These are phyloP conservation scores for Netelia fuscicornis DNA, from an alignment of 2,888 invertebrate genomes.

Conservation along the genomic window DNA sequence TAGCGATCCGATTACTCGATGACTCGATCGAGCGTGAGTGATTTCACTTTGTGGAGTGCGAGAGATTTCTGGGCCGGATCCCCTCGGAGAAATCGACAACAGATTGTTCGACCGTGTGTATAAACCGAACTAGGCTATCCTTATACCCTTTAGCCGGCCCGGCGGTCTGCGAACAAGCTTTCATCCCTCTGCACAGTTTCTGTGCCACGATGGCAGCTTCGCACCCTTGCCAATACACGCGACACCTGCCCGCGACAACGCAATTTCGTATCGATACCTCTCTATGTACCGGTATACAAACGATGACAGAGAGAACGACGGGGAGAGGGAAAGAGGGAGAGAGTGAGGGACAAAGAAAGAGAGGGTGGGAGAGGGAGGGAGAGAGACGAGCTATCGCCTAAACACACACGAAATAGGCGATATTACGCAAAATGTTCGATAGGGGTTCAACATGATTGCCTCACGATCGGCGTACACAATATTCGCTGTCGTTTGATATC, in stretches of 20 bases:
- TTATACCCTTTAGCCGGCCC: constrained; percentile 29
- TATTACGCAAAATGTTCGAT: constrained; percentile 1
- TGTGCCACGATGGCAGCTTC: neutral
- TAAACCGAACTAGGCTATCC: constrained; percentile 1
- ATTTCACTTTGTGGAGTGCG: constrained; percentile 56
- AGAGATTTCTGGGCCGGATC: constrained; percentile 14
- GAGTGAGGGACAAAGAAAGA: neutral
- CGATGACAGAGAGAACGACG: constrained; percentile 4
- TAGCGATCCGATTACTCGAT: constrained; percentile 50
- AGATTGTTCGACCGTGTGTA: constrained; percentile 39
- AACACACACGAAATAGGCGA: constrained; percentile 10
- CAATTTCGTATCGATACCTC: constrained; percentile 42
- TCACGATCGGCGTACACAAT: too few species aligned
- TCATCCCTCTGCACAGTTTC: neutral
- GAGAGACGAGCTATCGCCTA: neutral
- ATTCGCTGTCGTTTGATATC: too few species aligned
- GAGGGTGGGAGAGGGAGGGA: neutral
- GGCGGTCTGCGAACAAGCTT: neutral
- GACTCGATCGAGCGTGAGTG: constrained; percentile 52
- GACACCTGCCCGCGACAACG: constrained; percentile 39
- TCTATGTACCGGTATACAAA: neutral
- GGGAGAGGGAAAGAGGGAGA: neutral
- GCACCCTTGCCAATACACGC: constrained; percentile 36
- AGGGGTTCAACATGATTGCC: neutral
- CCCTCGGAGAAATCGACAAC: constrained; percentile 36